Evolutionary conservation across 2,797 vertebrate species (phyloP), one percentile per base, ranked within the genome.

Genomic region (Spondyliosoma cantharus): DNA sequence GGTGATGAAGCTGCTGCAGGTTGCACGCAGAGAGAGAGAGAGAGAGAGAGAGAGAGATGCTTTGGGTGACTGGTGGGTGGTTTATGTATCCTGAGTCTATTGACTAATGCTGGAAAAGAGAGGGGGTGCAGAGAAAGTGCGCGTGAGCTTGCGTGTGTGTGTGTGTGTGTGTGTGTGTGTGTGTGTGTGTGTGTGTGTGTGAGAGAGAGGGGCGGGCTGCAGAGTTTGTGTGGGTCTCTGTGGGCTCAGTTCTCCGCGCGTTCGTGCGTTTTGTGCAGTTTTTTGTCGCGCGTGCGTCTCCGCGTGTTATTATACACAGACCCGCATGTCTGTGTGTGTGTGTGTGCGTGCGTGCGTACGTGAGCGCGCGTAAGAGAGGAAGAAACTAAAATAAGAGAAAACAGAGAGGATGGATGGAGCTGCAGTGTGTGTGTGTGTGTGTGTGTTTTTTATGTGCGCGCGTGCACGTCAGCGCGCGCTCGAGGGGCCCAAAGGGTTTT

Each of bases 11-110:
- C 43, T 53, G 78, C 61, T 57, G 74, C 53, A 29, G 82, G 58
- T 71, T 76, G 67, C 50, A 69, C 71, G 58, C 58, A 60, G 63
- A 66, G 58, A 29, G 60, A 42, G 53, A 53, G 46, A n/a, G 57
- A 37, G 57, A 49, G 67, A 65, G 42, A 29, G 29, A 29, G 29
- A 29, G 24, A 53, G 73, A 74, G 83, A 77, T 56, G 83, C 66
- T 84, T 72, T 77, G 84, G 82, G 72, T 88, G 81, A 75, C 81
- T 87, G 87, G 86, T 90, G 88, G 90, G 87, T 89, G 89, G 86
- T 82, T 87, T 86, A 87, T 89, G 81, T 64, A 71, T 89, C 79
- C 86, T 87, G 82, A 79, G 88, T 90, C 70, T 90, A 84, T 90
- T 90, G 89, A 91, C 85, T 90, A 90, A 91, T 87, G 83, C 82